Evolutionary conservation across 2,888 invertebrate species (phyloP).

Genomic region (Agriopis aurantiaria): DNA sequence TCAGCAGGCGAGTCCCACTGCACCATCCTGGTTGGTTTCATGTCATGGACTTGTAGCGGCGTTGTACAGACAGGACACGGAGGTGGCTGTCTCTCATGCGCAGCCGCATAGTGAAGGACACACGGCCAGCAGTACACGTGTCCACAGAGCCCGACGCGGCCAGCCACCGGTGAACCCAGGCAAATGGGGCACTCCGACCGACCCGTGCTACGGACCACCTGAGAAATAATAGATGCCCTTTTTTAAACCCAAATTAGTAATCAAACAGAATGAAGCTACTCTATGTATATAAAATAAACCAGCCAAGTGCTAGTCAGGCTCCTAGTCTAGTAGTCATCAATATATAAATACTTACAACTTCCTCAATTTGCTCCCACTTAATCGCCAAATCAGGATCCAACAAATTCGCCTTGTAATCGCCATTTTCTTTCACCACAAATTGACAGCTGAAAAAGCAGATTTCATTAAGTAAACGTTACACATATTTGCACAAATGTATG

Average conservation of each 20-base stretch:
- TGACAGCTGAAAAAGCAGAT: constrained; percentile 91
- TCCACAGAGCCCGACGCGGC: constrained; percentile 97
- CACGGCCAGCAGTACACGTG: constrained; percentile 99
- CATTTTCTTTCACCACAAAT: constrained; percentile 95
- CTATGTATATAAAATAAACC: no score
- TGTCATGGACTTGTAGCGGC: constrained; percentile 91
- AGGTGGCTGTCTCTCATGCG: constrained; percentile 92
- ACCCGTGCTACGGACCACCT: constrained; percentile 78
- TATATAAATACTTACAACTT: constrained; percentile 90
- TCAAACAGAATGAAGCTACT: no score
- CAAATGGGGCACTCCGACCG: constrained; percentile 94
- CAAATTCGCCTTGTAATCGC: constrained; percentile 92
- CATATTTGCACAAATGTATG: constrained; percentile 7
- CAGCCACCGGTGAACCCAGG: constrained; percentile 93
- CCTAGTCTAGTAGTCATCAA: no score
- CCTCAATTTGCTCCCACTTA: constrained; percentile 96
- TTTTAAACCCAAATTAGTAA: no score
- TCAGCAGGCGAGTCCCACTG: constrained; percentile 75
- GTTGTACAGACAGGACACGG: constrained; percentile 97
- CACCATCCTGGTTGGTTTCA: constrained; percentile 89
- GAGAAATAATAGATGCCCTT: neutral
- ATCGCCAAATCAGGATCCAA: constrained; percentile 95
- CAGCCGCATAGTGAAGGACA: constrained; percentile 95
- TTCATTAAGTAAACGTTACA: neutral
- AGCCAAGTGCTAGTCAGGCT: no score